Percentiles rank a stretch among this genome's conserved stretches.
These are phyloP conservation scores for Sympetrum striolatum DNA, from an alignment of 2,888 invertebrate genomes.

Conservation along the genomic window DNA sequence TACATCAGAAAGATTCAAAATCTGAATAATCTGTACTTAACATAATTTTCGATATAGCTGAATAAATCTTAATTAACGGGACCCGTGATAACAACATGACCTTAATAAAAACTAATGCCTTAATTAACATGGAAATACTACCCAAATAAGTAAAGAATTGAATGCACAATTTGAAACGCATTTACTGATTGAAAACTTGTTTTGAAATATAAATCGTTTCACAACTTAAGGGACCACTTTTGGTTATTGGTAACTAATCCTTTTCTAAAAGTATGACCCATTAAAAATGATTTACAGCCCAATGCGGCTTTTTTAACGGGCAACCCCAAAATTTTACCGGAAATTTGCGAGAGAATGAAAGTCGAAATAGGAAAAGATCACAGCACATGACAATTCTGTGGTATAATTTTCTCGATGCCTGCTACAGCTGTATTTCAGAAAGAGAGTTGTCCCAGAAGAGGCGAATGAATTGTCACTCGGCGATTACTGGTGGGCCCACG, in stretches of 20 bases:
- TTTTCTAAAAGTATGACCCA: background rate
- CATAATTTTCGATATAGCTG: too few relatives aligned
- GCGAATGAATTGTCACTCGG: background rate
- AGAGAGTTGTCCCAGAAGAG: background rate
- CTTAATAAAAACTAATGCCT: too few relatives aligned
- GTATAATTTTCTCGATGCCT: background rate
- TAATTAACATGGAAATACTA: too few relatives aligned
- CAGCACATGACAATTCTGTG: background rate
- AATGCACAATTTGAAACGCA: too few relatives aligned
- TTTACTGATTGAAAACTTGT: too few relatives aligned
- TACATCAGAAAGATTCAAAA: background rate
- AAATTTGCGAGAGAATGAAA: background rate
- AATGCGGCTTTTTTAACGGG: too few relatives aligned
- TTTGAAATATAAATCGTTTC: too few relatives aligned
- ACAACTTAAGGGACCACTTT: too few relatives aligned
- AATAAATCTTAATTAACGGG: too few relatives aligned
- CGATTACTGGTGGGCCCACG: background rate
- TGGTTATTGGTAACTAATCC: background rate
- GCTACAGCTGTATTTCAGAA: background rate
- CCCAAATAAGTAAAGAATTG: too few relatives aligned
- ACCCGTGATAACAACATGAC: too few relatives aligned
- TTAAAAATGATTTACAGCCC: background rate
- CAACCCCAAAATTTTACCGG: background rate
- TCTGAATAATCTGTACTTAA: too few relatives aligned
- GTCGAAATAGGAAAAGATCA: conserved; percentile 17